Conservation (phyloP, 2,113 vertebrate species). For the Sporophila hypoxantha region DNA sequence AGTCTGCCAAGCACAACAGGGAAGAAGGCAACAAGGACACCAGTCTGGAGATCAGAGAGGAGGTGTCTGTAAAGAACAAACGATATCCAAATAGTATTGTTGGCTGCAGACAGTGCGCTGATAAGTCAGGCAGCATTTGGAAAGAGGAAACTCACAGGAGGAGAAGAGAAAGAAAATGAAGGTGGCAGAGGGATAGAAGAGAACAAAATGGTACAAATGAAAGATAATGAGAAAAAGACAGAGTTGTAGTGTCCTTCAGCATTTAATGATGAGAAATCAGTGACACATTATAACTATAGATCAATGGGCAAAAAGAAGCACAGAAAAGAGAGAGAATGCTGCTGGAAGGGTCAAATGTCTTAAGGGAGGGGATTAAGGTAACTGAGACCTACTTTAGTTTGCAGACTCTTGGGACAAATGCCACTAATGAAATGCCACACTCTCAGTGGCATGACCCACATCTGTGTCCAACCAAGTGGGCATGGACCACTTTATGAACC, state of each 20-base stretch:
- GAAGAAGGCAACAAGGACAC: slow-evolving; percentile 11
- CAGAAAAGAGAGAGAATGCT: background rate
- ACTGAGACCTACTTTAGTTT: background rate
- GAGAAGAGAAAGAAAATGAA: background rate
- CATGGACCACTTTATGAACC: background rate
- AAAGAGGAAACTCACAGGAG: background rate
- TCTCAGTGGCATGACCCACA: background rate
- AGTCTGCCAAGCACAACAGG: background rate
- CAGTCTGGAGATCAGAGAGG: background rate
- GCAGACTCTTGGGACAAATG: background rate
- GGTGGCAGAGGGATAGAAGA: background rate
- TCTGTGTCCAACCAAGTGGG: background rate
- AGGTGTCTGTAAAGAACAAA: slow-evolving; percentile 43
- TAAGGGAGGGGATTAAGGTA: background rate
- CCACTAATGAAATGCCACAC: background rate
- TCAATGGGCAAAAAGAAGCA: background rate
- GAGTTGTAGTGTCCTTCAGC: background rate
- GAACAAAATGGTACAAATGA: background rate
- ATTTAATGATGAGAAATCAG: background rate
- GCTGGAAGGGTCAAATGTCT: background rate
- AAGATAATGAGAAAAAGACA: background rate
- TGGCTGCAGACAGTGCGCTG: slow-evolving; percentile 1
- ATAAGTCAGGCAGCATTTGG: background rate
- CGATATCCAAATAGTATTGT: background rate
- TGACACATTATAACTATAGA: background rate